These are phyloP conservation scores for Melieria omissa DNA, from an alignment of 2,888 invertebrate genomes.

Conservation along the genomic window DNA sequence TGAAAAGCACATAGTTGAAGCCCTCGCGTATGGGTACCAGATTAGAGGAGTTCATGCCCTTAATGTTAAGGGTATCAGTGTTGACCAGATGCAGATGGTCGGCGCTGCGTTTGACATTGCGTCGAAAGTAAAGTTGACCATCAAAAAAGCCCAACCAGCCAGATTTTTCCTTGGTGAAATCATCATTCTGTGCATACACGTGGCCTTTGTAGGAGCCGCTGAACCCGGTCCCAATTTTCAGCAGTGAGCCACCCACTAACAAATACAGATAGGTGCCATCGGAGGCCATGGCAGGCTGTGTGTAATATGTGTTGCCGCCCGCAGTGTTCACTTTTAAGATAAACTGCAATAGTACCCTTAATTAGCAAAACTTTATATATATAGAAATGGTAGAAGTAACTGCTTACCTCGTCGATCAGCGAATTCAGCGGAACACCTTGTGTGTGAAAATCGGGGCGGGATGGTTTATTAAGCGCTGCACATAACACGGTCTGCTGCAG, in stretches of 20 bases:
- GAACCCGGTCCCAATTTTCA: constrained; percentile 96
- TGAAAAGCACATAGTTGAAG: constrained; percentile 70
- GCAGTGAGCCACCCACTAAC: constrained; percentile 83
- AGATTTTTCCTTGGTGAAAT: constrained; percentile 82
- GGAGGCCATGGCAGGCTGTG: constrained; percentile 77
- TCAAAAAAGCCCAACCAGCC: constrained; percentile 90
- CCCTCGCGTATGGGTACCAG: constrained; percentile 63
- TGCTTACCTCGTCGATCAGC: constrained; percentile 73
- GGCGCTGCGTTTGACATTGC: constrained; percentile 68
- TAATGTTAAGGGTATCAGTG: constrained; percentile 68
- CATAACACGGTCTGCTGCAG: constrained; percentile 91
- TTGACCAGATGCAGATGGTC: constrained; percentile 67
- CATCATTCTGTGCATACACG: constrained; percentile 84
- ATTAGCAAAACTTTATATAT: not conserved
- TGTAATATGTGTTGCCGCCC: constrained; percentile 68
- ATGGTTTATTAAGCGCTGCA: constrained; percentile 84
- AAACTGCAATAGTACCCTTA: constrained; percentile 51
- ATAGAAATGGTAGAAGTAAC: constrained; percentile 45
- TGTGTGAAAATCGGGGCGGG: constrained; percentile 88
- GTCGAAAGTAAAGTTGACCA: constrained; percentile 83
- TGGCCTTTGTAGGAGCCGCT: constrained; percentile 93
- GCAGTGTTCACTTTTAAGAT: constrained; percentile 59
- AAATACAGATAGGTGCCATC: constrained; percentile 93
- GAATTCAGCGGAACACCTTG: constrained; percentile 86
- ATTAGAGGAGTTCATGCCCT: constrained; percentile 64